phyloP scores from a whole-genome alignment of 2,113 vertebrate species.

The Cyphomyrus discorhynchus region DNA sequence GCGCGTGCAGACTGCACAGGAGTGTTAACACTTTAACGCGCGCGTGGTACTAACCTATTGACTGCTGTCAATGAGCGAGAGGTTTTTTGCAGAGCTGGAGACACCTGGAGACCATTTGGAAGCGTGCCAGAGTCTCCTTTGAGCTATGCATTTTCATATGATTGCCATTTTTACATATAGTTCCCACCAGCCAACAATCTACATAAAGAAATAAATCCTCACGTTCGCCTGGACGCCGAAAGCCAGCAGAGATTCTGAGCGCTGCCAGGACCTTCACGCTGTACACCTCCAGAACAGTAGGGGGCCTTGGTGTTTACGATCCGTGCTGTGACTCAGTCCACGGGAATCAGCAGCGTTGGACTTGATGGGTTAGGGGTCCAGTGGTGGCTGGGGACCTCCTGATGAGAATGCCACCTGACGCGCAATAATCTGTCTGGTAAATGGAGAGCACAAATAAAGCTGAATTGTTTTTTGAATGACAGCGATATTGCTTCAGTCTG shows the following conservation, averaged over 20 bases:
- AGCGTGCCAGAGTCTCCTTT: background rate
- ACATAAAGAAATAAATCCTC: constrained; percentile 4
- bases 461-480: background rate
- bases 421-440: background rate
- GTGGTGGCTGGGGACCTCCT: background rate
- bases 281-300: background rate
- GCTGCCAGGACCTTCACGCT: background rate
- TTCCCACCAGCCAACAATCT: background rate
- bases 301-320: background rate
- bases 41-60: background rate
- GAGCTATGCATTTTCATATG: background rate
- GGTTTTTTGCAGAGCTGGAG: background rate
- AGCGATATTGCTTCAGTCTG: background rate
- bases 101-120: constrained; percentile 1
- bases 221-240: background rate
- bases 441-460: background rate
- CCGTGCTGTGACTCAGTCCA: background rate
- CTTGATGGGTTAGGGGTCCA: background rate
- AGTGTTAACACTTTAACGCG: background rate
- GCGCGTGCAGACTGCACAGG: background rate
- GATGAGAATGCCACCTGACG: background rate
- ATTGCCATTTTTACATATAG: background rate
- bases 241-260: background rate
- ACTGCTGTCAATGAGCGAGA: background rate
- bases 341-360: background rate